Conservation (phyloP, 1,140 invertebrate genomes). For the Drosophila fuyamai region DNA sequence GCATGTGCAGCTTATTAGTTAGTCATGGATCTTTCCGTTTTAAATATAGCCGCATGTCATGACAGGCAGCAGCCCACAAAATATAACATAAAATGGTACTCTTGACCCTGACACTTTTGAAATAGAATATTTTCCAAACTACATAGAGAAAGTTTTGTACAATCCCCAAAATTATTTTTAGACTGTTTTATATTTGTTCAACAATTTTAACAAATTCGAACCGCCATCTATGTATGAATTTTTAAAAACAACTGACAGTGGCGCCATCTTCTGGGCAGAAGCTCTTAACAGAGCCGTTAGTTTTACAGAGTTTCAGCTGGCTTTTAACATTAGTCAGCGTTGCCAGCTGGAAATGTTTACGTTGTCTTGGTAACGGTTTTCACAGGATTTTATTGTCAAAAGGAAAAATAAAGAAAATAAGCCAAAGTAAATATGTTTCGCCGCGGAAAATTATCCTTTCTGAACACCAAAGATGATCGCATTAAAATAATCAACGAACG, state of each 20-base stretch:
- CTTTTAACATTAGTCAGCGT: not conserved
- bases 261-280: not conserved
- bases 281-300: not conserved
- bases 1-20: not conserved
- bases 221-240: constrained; percentile 24
- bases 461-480: constrained; percentile 80
- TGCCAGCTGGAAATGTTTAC: not conserved
- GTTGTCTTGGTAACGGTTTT: constrained; percentile 53
- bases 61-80: constrained; percentile 2
- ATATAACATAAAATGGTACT: constrained; percentile 22
- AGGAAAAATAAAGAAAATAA: constrained; percentile 3
- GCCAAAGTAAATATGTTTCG: constrained; percentile 65
- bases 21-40: constrained; percentile 11
- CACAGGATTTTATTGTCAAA: constrained; percentile 43
- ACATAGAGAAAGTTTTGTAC: not conserved
- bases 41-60: constrained; percentile 55
- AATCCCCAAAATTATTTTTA: not conserved
- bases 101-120: constrained; percentile 66
- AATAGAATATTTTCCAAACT: not conserved
- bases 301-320: not conserved
- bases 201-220: not conserved
- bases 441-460: constrained; percentile 73
- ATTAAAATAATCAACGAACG: constrained; percentile 88
- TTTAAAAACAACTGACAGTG: not conserved
- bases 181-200: not conserved